Percentiles rank a stretch among this genome's conserved stretches.
These are phyloP conservation scores for Etia nguti DNA, from an alignment of 2,113 vertebrate species.

Conservation along the genomic window DNA sequence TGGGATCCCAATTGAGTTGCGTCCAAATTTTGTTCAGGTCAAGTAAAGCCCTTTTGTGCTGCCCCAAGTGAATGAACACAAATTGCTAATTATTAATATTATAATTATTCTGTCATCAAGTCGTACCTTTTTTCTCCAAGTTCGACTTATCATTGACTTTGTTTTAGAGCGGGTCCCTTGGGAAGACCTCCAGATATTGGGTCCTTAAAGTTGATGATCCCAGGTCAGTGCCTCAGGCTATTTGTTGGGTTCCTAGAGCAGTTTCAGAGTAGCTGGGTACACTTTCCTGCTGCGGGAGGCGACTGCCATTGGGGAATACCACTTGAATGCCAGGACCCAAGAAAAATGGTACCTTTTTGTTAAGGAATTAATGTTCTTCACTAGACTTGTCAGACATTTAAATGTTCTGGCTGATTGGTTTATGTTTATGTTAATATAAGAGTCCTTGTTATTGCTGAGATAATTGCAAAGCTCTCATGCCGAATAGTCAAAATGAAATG, in stretches of 20 bases:
- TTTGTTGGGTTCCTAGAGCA: background rate
- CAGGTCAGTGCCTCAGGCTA: background rate
- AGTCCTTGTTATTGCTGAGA: background rate
- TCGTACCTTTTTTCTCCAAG: background rate
- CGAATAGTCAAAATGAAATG: background rate
- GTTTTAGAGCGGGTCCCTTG: background rate
- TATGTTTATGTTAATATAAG: background rate
- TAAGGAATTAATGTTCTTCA: background rate
- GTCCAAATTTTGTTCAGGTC: background rate
- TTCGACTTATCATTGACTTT: background rate
- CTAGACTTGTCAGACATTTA: background rate
- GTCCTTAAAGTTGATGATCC: background rate
- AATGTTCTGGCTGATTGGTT: background rate
- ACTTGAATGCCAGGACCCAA: background rate
- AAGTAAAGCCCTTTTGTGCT: background rate
- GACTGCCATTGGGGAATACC: background rate
- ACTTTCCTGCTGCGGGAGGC: background rate
- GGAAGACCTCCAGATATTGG: background rate
- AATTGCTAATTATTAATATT: background rate
- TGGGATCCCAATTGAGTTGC: background rate
- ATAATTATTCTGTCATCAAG: background rate
- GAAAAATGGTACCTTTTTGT: background rate
- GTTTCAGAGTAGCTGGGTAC: background rate
- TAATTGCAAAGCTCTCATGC: background rate
- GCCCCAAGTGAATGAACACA: background rate